phyloP scores from a whole-genome alignment of 2,113 vertebrate species.

The Bagarius yarrelli region DNA sequence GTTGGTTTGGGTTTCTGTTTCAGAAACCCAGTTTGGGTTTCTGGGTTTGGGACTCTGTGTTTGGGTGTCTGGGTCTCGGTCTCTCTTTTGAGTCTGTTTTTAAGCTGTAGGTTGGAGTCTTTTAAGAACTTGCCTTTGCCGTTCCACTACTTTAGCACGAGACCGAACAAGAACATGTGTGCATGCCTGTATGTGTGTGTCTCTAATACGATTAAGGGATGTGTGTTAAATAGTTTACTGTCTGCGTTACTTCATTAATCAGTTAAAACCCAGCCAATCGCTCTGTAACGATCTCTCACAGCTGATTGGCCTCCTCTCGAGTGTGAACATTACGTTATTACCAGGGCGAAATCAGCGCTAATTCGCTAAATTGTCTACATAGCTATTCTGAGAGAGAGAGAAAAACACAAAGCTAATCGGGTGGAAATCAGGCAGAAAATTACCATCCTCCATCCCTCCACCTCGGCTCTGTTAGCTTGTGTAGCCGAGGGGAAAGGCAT shows the following conservation, averaged over 20 bases:
- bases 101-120: no score
- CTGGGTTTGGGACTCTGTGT: no score
- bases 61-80: no score
- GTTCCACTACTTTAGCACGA: neutral
- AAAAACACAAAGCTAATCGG: slow-evolving; percentile 42
- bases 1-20: no score
- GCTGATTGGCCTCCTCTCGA: slow-evolving; percentile 36
- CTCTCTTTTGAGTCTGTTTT: no score
- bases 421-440: slow-evolving; percentile 54
- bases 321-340: slow-evolving; percentile 47
- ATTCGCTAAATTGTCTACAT: slow-evolving; percentile 32
- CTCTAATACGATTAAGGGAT: neutral
- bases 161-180: neutral
- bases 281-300: slow-evolving; percentile 21
- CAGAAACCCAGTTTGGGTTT: no score
- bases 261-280: neutral
- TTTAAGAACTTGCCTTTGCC: neutral
- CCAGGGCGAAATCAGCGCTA: slow-evolving; percentile 23
- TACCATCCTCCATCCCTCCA: slow-evolving; percentile 24
- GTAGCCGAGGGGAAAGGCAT: slow-evolving; percentile 63
- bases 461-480: slow-evolving; percentile 40
- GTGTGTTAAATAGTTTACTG: neutral
- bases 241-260: neutral
- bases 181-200: neutral
- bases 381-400: slow-evolving; percentile 27